Evolutionary conservation across 2,888 invertebrate species (phyloP), one percentile per base, ranked within the genome.

Genomic region (Esperia sulphurella): DNA sequence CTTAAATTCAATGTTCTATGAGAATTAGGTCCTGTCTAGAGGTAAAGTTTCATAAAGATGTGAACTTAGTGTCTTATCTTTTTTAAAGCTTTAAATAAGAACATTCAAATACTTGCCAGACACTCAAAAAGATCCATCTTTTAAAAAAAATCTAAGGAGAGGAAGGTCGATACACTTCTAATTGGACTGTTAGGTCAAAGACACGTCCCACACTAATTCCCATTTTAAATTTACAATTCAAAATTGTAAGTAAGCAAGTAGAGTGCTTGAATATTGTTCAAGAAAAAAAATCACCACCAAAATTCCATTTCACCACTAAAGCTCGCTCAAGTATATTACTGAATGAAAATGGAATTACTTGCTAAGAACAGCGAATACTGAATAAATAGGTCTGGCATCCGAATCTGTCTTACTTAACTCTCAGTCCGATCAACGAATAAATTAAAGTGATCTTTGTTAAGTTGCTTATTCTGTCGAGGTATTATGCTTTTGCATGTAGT

Each of bases 361-460:
- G 37, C 37, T 35, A 35, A 44, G 44, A 43, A 37, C 44, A 28
- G 31, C 44, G 44, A n/a, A 44, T 44, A 44, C 44, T 5, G 37
- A 29, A 12, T 44, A 44, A 44, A 35, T 44, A 38, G 38, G 21
- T 37, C 21, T 28, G 29, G 43, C 7, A 10, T 13, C 33, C 43
- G 43, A 43, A 14, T 31, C 12, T 28, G 41, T n/a, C 41, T 41
- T 41, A 21, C 41, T 41, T 41, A 21, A 29, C 41, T 41, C 38
- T 6, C 29, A 13, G 9, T n/a, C 41, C 41, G 41, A 41, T 39
- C 39, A 9, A 14, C 39, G 41, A 28, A 41, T 41, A 41, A 41
- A 41, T 41, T 41, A 41, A 41, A 41, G 21, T 29, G n/a, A 38
- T 28, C 12, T 41, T 28, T 21, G 21, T 29, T 41, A 41, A 39